Evolutionary conservation across 2,888 invertebrate genomes (phyloP).

Genomic region (Pseudococcus longispinus): DNA sequence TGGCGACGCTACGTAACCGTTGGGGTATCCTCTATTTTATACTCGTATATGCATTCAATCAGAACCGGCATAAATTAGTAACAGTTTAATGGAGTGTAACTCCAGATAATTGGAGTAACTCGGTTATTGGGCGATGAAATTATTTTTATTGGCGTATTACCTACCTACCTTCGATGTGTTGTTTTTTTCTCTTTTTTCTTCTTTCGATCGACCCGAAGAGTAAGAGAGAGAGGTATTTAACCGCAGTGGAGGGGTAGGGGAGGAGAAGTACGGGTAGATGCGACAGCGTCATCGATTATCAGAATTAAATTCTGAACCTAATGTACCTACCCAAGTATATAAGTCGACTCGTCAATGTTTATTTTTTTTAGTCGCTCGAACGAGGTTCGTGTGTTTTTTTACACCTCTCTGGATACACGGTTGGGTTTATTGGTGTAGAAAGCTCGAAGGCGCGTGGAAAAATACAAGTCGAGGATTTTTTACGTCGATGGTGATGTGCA

Average conservation of each 20-base stretch:
- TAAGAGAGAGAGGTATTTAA: not conserved
- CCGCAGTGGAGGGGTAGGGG: not conserved
- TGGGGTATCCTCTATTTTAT: not conserved
- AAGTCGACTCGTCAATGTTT: not conserved
- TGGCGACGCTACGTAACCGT: not conserved
- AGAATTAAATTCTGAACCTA: not conserved
- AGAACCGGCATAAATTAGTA: constrained; percentile 55
- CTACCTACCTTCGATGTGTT: not conserved
- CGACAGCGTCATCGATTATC: not conserved
- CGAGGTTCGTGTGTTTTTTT: not conserved
- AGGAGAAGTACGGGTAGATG: not conserved
- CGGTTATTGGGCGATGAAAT: constrained; percentile 46
- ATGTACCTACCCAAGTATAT: not conserved
- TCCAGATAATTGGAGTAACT: constrained; percentile 52
- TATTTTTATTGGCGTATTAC: constrained; percentile 43
- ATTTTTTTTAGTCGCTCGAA: not conserved
- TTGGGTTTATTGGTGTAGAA: not conserved
- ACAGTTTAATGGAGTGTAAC: constrained; percentile 55
- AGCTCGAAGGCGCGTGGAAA: not conserved
- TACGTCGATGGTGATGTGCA: not conserved
- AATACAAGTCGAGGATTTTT: not conserved
- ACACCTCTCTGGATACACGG: not conserved
- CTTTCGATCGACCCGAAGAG: not conserved
- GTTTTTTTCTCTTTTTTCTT: not conserved
- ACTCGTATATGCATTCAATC: constrained; percentile 45